These are phyloP conservation scores for Neomonachus schauinslandi DNA, from an alignment of 2,113 vertebrate species.

Conservation along the genomic window DNA sequence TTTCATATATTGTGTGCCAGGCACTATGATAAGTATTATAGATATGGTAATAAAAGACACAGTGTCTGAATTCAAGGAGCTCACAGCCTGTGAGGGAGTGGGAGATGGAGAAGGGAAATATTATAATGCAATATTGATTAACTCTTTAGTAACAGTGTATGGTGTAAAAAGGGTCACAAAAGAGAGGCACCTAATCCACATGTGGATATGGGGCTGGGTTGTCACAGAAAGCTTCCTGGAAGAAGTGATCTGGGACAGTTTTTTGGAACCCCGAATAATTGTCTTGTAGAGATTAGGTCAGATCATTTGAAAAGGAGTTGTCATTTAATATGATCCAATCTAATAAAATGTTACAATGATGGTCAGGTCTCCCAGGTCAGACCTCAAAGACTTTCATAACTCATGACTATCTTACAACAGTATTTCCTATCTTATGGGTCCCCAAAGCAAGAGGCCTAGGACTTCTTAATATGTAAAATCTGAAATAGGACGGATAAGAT, in stretches of 20 bases:
- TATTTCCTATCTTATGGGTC: neutral
- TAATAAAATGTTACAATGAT: neutral
- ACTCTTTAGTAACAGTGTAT: neutral
- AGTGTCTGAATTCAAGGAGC: neutral
- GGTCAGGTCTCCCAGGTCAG: neutral
- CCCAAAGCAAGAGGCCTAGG: neutral
- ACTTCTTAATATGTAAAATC: neutral
- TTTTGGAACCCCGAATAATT: neutral
- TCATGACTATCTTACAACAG: neutral
- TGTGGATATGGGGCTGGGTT: neutral
- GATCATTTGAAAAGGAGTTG: constrained; percentile 18
- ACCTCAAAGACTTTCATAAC: neutral
- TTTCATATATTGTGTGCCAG: neutral
- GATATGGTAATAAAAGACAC: neutral
- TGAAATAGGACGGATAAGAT: neutral
- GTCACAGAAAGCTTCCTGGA: neutral
- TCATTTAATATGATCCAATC: neutral
- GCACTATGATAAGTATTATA: neutral
- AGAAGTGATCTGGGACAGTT: neutral
- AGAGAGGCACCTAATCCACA: neutral
- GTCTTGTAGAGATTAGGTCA: neutral
- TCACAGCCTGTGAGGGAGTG: neutral
- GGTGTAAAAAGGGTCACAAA: neutral
- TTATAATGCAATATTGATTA: neutral
- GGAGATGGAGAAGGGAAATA: neutral